Evolutionary conservation across 2,797 vertebrate genomes (phyloP).

Genomic region (Podargus strigoides): DNA sequence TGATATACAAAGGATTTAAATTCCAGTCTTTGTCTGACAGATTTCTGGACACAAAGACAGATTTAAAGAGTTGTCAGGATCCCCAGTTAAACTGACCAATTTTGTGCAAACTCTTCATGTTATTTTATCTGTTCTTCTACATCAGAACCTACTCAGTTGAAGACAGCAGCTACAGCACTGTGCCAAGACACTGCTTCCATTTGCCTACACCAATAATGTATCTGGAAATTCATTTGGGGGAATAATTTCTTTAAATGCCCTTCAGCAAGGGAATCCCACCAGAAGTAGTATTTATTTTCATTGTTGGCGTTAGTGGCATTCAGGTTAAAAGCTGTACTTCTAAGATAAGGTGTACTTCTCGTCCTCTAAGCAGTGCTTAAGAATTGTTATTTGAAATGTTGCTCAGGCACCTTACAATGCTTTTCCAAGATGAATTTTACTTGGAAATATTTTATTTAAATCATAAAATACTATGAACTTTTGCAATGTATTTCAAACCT

Average conservation of each 20-base stretch:
- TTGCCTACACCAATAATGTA: not conserved
- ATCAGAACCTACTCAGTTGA: not conserved
- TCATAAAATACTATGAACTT: not conserved
- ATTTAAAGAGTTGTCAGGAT: not conserved
- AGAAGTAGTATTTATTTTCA: not conserved
- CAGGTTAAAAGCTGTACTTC: conserved; percentile 1
- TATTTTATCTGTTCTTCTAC: not conserved
- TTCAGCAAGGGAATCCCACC: not conserved
- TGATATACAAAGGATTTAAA: not conserved
- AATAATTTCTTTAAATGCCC: not conserved
- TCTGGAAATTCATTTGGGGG: not conserved
- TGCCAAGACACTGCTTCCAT: not conserved
- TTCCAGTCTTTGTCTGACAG: not conserved
- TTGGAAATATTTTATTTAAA: not conserved
- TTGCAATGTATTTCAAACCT: not conserved
- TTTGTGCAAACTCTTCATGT: not conserved
- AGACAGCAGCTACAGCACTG: not conserved
- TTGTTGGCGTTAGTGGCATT: not conserved
- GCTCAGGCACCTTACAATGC: not conserved
- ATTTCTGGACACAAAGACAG: not conserved
- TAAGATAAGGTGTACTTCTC: not conserved
- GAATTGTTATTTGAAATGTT: not conserved
- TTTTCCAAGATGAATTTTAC: not conserved
- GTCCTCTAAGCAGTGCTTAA: not conserved
- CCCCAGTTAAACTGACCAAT: not conserved